Percentiles rank a stretch among this genome's conserved stretches.
Conservation (phyloP, 2,113 vertebrate species). For the Oostethus manadensis region DNA sequence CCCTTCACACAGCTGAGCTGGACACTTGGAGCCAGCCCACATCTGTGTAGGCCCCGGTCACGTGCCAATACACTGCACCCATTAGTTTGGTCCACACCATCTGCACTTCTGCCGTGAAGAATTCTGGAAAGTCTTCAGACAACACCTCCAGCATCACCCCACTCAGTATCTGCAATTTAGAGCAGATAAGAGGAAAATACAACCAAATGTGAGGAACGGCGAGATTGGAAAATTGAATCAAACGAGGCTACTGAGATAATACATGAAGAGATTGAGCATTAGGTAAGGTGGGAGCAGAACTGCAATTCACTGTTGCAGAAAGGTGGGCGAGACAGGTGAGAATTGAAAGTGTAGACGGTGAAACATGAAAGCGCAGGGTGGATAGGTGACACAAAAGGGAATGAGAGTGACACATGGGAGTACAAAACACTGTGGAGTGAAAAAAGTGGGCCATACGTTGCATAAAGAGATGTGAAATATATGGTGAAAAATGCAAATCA, state of each 20-base stretch:
- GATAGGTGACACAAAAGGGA: conserved; percentile 27
- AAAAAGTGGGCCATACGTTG: neutral
- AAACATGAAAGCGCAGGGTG: conserved; percentile 41
- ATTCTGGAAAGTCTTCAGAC: conserved; percentile 82
- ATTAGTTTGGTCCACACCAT: conserved; percentile 89
- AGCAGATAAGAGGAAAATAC: neutral
- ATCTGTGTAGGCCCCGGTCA: conserved; percentile 91
- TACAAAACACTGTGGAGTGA: conserved; percentile 5
- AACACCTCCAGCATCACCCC: conserved; percentile 90
- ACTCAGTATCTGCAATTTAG: conserved; percentile 79
- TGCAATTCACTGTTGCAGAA: conserved; percentile 19
- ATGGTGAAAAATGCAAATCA: conserved; percentile 6
- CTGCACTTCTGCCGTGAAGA: conserved; percentile 85
- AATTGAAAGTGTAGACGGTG: conserved; percentile 42
- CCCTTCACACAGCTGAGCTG: conserved; percentile 83
- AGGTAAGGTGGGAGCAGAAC: conserved; percentile 4
- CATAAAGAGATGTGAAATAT: conserved; percentile 3
- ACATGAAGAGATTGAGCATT: conserved; percentile 8
- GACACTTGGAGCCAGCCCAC: conserved; percentile 94
- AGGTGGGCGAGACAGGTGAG: conserved; percentile 43
- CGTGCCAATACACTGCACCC: conserved; percentile 83
- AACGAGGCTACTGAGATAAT: neutral
- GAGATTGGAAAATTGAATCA: neutral
- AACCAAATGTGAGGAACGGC: neutral
- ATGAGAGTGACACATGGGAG: conserved; percentile 23